A percentile compares a stretch with the other conserved stretches of the same genome.
Evolutionary conservation across 2,113 vertebrate genomes (phyloP).

Genomic region (Phylloscopus trochilus): DNA sequence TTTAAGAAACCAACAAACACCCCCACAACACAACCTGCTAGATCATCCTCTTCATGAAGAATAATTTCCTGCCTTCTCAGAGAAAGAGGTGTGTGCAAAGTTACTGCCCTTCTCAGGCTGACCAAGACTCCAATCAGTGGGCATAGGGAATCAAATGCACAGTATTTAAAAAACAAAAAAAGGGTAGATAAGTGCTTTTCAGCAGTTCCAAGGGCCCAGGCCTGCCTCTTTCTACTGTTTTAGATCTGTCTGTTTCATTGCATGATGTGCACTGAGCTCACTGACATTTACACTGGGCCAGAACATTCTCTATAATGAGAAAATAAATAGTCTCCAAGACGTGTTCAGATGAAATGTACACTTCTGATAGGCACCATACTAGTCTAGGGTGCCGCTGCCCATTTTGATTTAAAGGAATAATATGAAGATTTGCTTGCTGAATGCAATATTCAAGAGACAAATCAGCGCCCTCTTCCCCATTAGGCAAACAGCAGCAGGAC

Average conservation of each 20-base stretch:
- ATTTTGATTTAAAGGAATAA: not conserved
- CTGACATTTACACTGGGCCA: not conserved
- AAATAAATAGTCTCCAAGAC: not conserved
- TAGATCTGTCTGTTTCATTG: not conserved
- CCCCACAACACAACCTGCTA: not conserved
- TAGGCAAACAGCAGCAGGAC: not conserved
- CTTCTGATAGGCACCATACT: not conserved
- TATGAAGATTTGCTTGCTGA: not conserved
- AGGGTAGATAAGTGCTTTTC: not conserved
- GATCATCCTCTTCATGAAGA: not conserved
- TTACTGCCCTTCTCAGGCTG: not conserved
- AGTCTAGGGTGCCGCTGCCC: not conserved
- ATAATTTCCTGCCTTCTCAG: not conserved
- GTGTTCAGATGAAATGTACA: not conserved
- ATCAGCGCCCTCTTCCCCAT: not conserved
- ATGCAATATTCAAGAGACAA: not conserved
- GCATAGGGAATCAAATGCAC: not conserved
- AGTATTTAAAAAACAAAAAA: not conserved
- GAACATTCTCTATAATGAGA: not conserved
- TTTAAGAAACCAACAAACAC: not conserved
- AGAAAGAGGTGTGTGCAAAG: not conserved
- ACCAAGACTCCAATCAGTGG: not conserved
- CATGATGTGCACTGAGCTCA: not conserved
- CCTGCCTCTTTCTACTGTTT: not conserved
- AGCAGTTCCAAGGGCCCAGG: not conserved